phyloP scores from a whole-genome alignment of 2,888 invertebrate genomes.

The Lysandra bellargus region DNA sequence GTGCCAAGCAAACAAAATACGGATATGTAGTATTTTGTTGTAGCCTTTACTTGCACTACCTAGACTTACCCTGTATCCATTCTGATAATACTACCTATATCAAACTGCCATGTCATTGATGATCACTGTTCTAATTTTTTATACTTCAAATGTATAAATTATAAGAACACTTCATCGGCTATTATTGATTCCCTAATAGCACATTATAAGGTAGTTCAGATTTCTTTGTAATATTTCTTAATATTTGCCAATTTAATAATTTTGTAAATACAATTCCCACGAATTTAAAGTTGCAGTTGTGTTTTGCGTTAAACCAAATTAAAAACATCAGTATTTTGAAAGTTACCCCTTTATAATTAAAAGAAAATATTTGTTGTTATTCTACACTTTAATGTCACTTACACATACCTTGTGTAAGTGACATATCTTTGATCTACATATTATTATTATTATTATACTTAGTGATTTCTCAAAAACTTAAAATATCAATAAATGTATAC shows the following conservation, averaged over 20 bases:
- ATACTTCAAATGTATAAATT: not conserved
- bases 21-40: no score
- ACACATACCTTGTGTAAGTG: not conserved
- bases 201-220: not conserved
- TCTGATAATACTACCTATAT: not conserved
- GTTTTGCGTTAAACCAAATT: not conserved
- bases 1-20: no score
- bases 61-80: not conserved
- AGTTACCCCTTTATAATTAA: slow-evolving; percentile 1
- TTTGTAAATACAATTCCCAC: not conserved
- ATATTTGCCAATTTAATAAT: not conserved
- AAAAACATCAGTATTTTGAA: slow-evolving; percentile 12
- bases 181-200: not conserved
- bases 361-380: not conserved
- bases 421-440: not conserved
- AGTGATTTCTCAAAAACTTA: not conserved
- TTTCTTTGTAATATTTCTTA: not conserved
- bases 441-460: not conserved
- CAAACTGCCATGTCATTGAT: not conserved
- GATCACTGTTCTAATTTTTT: not conserved
- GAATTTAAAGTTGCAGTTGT: not conserved
- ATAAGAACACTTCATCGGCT: not conserved
- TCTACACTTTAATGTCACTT: not conserved
- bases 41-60: no score
- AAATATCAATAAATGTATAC: slow-evolving; percentile 23